Evolutionary conservation across 2,888 invertebrate species (phyloP).

Genomic region (Melanargia galathea): DNA sequence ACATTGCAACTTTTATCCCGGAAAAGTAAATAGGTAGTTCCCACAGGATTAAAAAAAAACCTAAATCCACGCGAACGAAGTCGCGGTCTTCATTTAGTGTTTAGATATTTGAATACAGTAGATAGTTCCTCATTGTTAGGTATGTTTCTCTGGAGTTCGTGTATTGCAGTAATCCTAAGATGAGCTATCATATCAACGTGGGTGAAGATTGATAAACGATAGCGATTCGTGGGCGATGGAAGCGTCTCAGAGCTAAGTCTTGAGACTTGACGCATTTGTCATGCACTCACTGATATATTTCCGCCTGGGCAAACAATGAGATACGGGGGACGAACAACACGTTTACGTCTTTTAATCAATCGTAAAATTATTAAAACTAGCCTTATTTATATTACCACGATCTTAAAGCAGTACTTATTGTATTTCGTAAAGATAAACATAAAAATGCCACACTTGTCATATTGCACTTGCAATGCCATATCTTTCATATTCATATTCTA

Average conservation of each 20-base stretch:
- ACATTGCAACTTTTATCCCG: too few relatives aligned
- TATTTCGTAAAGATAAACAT: too few relatives aligned
- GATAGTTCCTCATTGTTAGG: neutral
- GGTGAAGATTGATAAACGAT: constrained; percentile 62
- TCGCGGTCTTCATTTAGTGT: too few relatives aligned
- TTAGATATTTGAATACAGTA: neutral
- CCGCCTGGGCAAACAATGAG: constrained; percentile 34
- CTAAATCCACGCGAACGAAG: too few relatives aligned
- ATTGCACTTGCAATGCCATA: too few relatives aligned
- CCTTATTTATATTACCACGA: neutral
- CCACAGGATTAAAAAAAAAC: too few relatives aligned
- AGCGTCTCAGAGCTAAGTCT: constrained; percentile 55
- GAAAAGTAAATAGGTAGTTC: too few relatives aligned
- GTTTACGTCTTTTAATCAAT: constrained; percentile 3
- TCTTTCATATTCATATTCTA: too few relatives aligned
- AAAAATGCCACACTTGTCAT: too few relatives aligned
- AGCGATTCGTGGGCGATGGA: constrained; percentile 54
- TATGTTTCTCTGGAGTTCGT: neutral
- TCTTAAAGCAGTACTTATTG: too few relatives aligned
- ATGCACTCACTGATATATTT: constrained; percentile 60
- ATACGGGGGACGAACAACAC: constrained; percentile 21
- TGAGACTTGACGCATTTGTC: constrained; percentile 59
- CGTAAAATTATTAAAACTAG: neutral
- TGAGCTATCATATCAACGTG: constrained; percentile 45
- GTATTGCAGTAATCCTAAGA: constrained; percentile 26